phyloP scores from a whole-genome alignment of 2,113 vertebrate species.

The Alces alces region DNA sequence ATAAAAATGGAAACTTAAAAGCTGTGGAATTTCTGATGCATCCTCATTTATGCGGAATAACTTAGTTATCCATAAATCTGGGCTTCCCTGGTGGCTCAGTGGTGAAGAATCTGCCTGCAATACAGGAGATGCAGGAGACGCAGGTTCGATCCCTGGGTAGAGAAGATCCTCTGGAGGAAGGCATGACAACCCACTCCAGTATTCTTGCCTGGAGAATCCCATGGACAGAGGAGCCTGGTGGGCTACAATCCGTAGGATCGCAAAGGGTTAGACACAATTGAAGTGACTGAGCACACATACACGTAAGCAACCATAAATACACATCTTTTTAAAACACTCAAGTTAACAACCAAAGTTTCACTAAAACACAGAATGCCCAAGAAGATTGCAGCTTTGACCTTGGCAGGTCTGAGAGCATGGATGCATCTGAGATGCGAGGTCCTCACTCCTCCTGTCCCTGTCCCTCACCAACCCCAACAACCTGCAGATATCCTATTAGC shows the following conservation, averaged over 20 bases:
- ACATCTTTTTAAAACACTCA: background rate
- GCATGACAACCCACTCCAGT: background rate
- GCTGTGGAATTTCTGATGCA: background rate
- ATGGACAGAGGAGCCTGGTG: background rate
- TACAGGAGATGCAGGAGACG: background rate
- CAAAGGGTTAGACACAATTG: background rate
- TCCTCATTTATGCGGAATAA: background rate
- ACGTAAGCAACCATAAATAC: background rate
- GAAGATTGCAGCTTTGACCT: background rate
- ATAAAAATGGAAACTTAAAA: conserved; percentile 42
- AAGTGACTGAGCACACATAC: background rate
- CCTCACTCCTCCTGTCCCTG: background rate
- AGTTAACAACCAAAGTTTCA: conserved; percentile 11
- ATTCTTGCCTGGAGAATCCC: background rate
- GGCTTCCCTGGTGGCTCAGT: background rate
- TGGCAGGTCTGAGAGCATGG: background rate
- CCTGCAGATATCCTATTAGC: background rate
- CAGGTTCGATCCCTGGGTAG: background rate
- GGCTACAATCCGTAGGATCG: background rate
- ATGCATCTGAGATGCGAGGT: background rate
- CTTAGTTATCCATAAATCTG: conserved; percentile 14
- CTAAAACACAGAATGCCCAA: background rate
- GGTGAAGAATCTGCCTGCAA: background rate
- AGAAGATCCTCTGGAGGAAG: background rate
- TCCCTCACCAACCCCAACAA: background rate